Conservation (phyloP, 2,113 vertebrate species). For the Pelobates fuscus region DNA sequence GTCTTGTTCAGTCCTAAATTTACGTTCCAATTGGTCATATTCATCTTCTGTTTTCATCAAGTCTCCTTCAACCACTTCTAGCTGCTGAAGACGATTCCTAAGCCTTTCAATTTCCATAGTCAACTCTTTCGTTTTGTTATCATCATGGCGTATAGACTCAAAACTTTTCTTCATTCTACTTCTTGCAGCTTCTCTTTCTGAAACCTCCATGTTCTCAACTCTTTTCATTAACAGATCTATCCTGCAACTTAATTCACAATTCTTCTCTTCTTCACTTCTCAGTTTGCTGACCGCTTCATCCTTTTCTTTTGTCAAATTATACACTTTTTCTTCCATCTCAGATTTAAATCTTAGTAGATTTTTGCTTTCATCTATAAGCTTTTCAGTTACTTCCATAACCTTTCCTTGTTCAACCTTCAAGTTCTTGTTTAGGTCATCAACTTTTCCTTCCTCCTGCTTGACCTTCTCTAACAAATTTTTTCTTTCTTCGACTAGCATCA, state of each 20-base stretch:
- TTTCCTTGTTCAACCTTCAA: constrained; percentile 88
- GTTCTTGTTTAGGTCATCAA: constrained; percentile 77
- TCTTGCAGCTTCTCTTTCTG: constrained; percentile 72
- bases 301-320: constrained; percentile 76
- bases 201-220: constrained; percentile 79
- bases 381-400: constrained; percentile 93
- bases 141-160: constrained; percentile 71
- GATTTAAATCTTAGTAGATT: constrained; percentile 89
- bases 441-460: constrained; percentile 87
- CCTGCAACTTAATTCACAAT: constrained; percentile 72
- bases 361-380: constrained; percentile 95
- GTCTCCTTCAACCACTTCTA: constrained; percentile 93
- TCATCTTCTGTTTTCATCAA: constrained; percentile 96
- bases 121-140: constrained; percentile 84
- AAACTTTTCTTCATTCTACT: constrained; percentile 65
- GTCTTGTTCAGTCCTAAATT: constrained; percentile 89
- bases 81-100: constrained; percentile 84
- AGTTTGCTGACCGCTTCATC: constrained; percentile 78
- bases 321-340: constrained; percentile 87
- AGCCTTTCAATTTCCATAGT: constrained; percentile 85
- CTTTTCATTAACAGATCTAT: constrained; percentile 77
- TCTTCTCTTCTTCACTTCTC: constrained; percentile 81
- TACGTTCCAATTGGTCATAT: constrained; percentile 90
- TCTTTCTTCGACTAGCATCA: constrained; percentile 89
- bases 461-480: constrained; percentile 89